phyloP scores from a whole-genome alignment of 2,797 vertebrate genomes.

The Coluber constrictor region DNA sequence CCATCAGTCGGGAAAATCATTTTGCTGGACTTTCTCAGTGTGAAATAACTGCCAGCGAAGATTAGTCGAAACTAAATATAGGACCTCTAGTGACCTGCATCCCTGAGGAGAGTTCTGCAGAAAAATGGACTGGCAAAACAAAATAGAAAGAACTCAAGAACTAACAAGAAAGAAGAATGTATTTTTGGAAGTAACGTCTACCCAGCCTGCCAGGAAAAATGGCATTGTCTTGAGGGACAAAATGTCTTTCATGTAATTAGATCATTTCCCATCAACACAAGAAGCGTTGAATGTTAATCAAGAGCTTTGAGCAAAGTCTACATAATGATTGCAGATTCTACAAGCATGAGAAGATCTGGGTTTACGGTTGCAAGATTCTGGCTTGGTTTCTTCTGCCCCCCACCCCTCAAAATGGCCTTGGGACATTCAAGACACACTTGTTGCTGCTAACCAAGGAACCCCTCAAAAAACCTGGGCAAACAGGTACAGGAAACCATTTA shows the following conservation, averaged over 20 bases:
- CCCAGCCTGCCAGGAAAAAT: constrained; percentile 39
- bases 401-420: fast-evolving
- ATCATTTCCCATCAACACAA: constrained; percentile 28
- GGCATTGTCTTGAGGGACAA: not conserved
- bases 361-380: not conserved
- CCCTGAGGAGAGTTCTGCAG: constrained; percentile 4
- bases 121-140: fast-evolving
- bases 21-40: not conserved
- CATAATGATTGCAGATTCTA: not conserved
- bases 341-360: not conserved
- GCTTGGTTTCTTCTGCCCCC: not conserved
- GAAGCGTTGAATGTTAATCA: not conserved
- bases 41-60: not conserved
- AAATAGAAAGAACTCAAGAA: not conserved
- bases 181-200: not conserved
- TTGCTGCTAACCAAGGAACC: fast-evolving
- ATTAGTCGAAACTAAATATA: fast-evolving
- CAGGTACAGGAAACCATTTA: constrained; percentile 47
- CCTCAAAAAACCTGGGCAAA: not conserved
- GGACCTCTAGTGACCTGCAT: fast-evolving
- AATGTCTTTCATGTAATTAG: constrained; percentile 17
- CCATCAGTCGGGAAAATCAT: not conserved
- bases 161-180: not conserved
- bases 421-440: not conserved
- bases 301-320: not conserved